Evolutionary conservation across 2,113 vertebrate genomes (phyloP).

Genomic region (Pedionomus torquatus): DNA sequence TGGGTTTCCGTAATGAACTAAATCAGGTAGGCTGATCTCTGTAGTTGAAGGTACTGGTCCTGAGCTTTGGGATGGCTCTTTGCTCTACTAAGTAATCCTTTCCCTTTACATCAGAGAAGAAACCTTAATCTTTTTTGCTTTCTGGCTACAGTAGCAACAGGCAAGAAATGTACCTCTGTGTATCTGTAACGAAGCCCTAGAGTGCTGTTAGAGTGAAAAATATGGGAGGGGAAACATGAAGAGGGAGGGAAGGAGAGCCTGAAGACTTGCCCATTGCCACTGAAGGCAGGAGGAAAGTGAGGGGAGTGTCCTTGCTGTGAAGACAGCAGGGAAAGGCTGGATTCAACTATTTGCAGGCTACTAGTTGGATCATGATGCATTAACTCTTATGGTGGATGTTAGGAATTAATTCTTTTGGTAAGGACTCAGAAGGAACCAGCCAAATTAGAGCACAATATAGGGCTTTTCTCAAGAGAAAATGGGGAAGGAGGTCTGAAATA

Average conservation of each 20-base stretch:
- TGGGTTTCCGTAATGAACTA: background rate
- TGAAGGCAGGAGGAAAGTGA: background rate
- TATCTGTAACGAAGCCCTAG: background rate
- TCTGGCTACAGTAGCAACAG: background rate
- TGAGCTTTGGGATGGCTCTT: background rate
- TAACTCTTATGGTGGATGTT: background rate
- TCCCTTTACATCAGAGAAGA: background rate
- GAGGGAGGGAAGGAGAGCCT: background rate
- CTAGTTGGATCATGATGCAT: background rate
- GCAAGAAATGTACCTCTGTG: background rate
- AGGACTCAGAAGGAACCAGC: background rate
- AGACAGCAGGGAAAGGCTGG: background rate
- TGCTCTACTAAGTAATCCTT: background rate
- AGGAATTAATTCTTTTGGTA: background rate
- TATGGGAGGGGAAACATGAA: background rate
- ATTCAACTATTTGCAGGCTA: background rate
- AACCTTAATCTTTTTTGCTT: background rate
- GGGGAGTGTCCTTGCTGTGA: background rate
- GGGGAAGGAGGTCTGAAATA: background rate
- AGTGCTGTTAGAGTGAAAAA: background rate
- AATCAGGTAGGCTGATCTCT: background rate
- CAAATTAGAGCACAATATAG: background rate
- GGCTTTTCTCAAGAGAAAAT: background rate
- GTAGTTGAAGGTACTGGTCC: background rate
- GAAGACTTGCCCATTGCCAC: background rate